Conservation (phyloP, 64 coral and sea anemone species). For the Stichodactyla mertensii region DNA sequence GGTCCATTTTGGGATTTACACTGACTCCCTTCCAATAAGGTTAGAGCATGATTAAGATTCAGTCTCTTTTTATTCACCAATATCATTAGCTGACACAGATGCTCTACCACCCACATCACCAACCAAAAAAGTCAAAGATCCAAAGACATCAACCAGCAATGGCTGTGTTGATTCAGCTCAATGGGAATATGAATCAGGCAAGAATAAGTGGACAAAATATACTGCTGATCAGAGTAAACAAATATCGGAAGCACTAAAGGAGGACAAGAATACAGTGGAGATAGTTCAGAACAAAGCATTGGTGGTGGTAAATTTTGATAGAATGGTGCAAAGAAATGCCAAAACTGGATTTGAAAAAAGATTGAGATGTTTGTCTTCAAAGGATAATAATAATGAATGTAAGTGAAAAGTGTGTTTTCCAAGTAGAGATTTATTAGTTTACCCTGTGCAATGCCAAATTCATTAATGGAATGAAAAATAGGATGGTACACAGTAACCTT, state of each 20-base stretch:
- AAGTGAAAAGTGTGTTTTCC: not conserved
- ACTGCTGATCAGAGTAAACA: constrained; percentile 38
- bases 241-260: constrained; percentile 64
- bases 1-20: too few species aligned
- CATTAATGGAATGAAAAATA: too few species aligned
- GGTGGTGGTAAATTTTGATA: constrained; percentile 69
- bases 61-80: not conserved
- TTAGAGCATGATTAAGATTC: too few species aligned
- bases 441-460: too few species aligned
- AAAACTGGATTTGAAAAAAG: constrained; percentile 87
- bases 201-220: constrained; percentile 64
- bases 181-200: constrained; percentile 76
- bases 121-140: constrained; percentile 13
- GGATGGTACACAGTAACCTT: too few species aligned
- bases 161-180: not conserved
- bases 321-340: constrained; percentile 91
- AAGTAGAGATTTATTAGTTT: too few species aligned
- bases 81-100: not conserved
- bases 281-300: constrained; percentile 42
- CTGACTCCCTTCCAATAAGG: too few species aligned
- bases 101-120: not conserved
- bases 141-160: not conserved
- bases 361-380: constrained; percentile 56
- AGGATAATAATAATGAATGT: constrained; percentile 41
- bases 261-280: constrained; percentile 44